Conservation (phyloP, 2,888 invertebrate species). For the Stenurella melanura region DNA sequence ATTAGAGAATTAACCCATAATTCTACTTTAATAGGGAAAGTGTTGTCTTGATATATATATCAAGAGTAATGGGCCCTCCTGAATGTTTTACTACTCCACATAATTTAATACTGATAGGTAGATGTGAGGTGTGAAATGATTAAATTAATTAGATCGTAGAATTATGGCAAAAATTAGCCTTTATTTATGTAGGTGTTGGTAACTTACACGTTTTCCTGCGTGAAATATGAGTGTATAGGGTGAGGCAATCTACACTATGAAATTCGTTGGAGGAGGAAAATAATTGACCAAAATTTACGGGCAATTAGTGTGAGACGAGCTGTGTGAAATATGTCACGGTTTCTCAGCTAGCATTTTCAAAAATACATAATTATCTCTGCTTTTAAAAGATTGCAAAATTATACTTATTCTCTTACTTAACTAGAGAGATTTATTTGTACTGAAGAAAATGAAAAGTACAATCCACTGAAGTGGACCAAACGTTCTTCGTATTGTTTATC, state of each 20-base stretch:
- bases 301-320: too few relatives aligned
- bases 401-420: too few relatives aligned
- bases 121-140: not conserved
- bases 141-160: not conserved
- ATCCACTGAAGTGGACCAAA: too few relatives aligned
- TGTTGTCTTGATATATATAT: conserved; percentile 58
- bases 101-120: conserved; percentile 4
- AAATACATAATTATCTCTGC: too few relatives aligned
- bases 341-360: too few relatives aligned
- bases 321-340: too few relatives aligned
- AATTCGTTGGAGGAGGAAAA: not conserved
- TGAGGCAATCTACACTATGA: not conserved
- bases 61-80: conserved; percentile 40
- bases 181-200: not conserved
- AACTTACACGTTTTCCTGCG: not conserved
- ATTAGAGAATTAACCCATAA: conserved; percentile 47
- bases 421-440: too few relatives aligned
- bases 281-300: too few relatives aligned
- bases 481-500: too few relatives aligned
- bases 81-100: conserved; percentile 14
- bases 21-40: conserved; percentile 55
- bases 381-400: too few relatives aligned
- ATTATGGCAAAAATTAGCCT: not conserved
- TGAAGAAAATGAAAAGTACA: too few relatives aligned
- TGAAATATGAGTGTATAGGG: not conserved